Percentiles rank a stretch among this genome's conserved stretches.
These are phyloP conservation scores for Clinocottus analis DNA, from an alignment of 2,113 vertebrate species.

Conservation along the genomic window DNA sequence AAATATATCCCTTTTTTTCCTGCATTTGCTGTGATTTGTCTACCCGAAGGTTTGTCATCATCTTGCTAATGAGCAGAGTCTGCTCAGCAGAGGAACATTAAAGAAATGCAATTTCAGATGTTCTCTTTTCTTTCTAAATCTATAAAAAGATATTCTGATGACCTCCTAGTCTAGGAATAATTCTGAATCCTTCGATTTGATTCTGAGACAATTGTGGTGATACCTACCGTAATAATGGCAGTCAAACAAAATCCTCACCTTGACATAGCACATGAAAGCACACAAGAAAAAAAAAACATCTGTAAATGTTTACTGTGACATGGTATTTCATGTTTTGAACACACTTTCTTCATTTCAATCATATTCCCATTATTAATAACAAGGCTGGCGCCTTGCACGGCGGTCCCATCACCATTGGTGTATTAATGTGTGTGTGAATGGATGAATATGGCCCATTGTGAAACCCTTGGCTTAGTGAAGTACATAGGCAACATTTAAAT, in stretches of 20 bases:
- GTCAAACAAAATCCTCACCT: no score
- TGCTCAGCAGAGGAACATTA: not conserved
- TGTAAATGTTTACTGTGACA: not conserved
- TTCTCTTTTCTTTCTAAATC: no score
- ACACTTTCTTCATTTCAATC: not conserved
- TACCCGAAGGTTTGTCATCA: not conserved
- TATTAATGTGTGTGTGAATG: not conserved
- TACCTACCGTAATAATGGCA: no score
- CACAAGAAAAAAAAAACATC: not conserved
- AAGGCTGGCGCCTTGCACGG: no score
- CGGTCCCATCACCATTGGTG: no score
- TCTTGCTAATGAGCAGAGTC: not conserved
- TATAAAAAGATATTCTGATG: no score
- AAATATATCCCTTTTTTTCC: not conserved
- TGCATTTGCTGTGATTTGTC: not conserved
- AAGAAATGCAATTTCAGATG: not conserved
- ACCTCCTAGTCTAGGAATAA: no score
- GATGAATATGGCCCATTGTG: not conserved
- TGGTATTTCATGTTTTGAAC: not conserved
- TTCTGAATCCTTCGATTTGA: no score
- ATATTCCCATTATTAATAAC: not conserved
- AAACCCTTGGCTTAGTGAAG: not conserved
- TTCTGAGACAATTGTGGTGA: no score
- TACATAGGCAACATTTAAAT: not conserved
- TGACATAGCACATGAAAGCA: not conserved